These are phyloP conservation scores for Liparis tanakae DNA, from an alignment of 2,797 vertebrate species.

Conservation along the genomic window DNA sequence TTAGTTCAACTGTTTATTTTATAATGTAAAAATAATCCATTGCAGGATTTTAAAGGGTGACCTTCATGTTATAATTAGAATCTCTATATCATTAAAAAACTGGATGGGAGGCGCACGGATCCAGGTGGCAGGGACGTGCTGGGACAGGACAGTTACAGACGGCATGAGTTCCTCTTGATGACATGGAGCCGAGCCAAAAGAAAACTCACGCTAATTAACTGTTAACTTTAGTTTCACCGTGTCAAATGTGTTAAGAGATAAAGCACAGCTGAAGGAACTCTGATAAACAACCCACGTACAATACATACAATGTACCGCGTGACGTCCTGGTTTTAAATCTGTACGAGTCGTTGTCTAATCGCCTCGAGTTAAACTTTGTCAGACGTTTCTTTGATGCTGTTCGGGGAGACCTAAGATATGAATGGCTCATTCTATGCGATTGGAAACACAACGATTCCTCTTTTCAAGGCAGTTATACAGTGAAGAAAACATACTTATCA, in stretches of 20 bases:
- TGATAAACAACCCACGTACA: not conserved
- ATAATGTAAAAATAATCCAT: not conserved
- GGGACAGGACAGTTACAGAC: not conserved
- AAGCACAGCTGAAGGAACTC: not conserved
- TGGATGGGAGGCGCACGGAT: not conserved
- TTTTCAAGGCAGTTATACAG: too few species aligned
- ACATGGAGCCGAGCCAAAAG: conserved; percentile 13
- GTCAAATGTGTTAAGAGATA: not conserved
- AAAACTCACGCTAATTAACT: not conserved
- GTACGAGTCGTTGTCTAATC: too few species aligned
- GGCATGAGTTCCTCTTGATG: not conserved
- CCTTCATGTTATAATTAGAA: not conserved
- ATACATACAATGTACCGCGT: not conserved
- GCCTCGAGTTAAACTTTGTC: too few species aligned
- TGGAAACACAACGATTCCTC: too few species aligned
- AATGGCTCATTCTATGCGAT: too few species aligned
- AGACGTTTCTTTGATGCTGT: too few species aligned
- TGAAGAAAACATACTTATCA: not conserved
- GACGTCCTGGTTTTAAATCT: too few species aligned
- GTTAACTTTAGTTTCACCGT: not conserved
- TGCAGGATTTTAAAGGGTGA: conserved; percentile 16
- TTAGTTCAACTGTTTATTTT: not conserved
- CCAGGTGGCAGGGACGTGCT: not conserved
- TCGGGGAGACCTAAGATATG: not conserved
- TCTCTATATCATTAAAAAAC: conserved; percentile 2